Evolutionary conservation across 64 coral and sea anemone genomes (phyloP).

Genomic region (Montipora foliosa): DNA sequence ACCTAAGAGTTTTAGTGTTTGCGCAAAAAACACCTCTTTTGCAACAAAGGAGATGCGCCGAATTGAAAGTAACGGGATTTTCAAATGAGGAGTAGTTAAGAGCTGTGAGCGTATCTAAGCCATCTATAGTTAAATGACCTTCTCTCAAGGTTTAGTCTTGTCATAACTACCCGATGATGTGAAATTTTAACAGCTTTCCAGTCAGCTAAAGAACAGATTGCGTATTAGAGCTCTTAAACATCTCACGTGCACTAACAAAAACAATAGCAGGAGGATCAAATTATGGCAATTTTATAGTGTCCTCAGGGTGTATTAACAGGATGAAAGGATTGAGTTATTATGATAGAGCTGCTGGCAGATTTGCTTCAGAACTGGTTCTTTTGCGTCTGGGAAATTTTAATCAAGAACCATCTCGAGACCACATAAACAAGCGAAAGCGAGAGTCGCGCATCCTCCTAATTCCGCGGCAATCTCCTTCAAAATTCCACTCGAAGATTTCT

Average conservation of each 20-base stretch:
- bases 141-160: slow-evolving; percentile 38
- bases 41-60: not conserved
- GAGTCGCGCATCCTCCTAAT: not conserved
- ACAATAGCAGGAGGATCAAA: slow-evolving; percentile 21
- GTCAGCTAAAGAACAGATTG: slow-evolving; percentile 52
- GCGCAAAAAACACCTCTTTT: slow-evolving; percentile 24
- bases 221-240: slow-evolving; percentile 41
- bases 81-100: not conserved
- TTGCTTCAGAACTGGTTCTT: not conserved
- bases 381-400: not conserved
- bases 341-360: not conserved
- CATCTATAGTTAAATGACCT: slow-evolving; percentile 58
- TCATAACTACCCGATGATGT: slow-evolving; percentile 55
- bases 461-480: slow-evolving; percentile 10
- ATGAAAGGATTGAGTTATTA: slow-evolving; percentile 17
- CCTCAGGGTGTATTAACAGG: slow-evolving; percentile 26
- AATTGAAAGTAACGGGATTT: not conserved
- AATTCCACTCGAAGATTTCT: slow-evolving; percentile 40
- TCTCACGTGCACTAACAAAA: slow-evolving; percentile 51
- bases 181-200: slow-evolving; percentile 41
- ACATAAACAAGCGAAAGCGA: not conserved
- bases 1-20: slow-evolving; percentile 35
- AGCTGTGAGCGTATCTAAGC: not conserved
- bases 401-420: not conserved
- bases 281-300: slow-evolving; percentile 33